Conservation (phyloP, 2,888 invertebrate species). For the Melinopterus prodromus region DNA sequence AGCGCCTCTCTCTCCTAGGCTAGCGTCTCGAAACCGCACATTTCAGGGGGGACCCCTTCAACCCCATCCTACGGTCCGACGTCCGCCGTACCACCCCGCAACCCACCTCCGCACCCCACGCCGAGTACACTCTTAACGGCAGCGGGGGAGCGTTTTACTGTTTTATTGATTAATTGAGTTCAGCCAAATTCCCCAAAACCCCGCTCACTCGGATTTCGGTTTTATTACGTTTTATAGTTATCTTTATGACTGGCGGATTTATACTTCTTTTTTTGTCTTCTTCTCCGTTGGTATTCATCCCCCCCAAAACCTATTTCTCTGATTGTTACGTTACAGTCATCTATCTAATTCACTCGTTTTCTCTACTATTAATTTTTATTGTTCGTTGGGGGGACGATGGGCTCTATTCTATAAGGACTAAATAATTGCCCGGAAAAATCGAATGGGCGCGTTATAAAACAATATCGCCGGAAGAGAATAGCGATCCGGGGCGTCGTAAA, state of each 20-base stretch:
- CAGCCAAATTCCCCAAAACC: constrained; percentile 58
- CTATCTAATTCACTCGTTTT: constrained; percentile 55
- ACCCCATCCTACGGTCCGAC: constrained; percentile 44
- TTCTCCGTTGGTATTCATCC: constrained; percentile 29
- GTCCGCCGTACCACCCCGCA: constrained; percentile 33
- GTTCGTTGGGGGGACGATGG: constrained; percentile 30
- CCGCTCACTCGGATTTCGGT: constrained; percentile 56
- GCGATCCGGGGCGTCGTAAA: constrained; percentile 16
- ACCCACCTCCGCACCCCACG: constrained; percentile 29
- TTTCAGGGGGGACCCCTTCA: constrained; percentile 55
- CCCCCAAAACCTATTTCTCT: constrained; percentile 39
- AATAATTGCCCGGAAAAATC: constrained; percentile 25
- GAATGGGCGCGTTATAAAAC: constrained; percentile 25
- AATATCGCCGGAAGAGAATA: constrained; percentile 22
- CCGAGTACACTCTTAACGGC: constrained; percentile 56
- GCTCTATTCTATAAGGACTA: constrained; percentile 13
- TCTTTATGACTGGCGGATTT: constrained; percentile 46
- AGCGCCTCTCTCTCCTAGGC: constrained; percentile 57
- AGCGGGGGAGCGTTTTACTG: constrained; percentile 61
- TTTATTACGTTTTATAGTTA: constrained; percentile 59
- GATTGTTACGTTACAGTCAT: constrained; percentile 41
- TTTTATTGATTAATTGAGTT: constrained; percentile 63
- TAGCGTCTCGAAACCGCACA: constrained; percentile 62
- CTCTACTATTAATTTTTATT: constrained; percentile 58
- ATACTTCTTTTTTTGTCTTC: constrained; percentile 44